Percentiles rank a stretch among this genome's conserved stretches.
phyloP scores from a whole-genome alignment of 2,113 vertebrate genomes.

The Anarhynchus alexandrinus region DNA sequence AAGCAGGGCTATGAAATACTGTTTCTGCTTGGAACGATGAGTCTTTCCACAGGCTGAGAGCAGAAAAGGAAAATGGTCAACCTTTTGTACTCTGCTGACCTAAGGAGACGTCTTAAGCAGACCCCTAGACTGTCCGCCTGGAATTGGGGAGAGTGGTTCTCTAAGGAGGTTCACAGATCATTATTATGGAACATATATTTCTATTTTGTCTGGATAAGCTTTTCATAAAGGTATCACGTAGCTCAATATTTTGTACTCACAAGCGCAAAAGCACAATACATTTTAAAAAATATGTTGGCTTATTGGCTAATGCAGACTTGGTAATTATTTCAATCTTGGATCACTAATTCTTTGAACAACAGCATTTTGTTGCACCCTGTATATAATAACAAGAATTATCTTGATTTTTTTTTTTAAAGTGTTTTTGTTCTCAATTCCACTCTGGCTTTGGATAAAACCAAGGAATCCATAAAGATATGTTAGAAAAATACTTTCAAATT shows the following conservation, averaged over 20 bases:
- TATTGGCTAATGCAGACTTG: not conserved
- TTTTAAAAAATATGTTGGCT: slow-evolving; percentile 19
- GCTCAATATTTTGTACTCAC: slow-evolving; percentile 10
- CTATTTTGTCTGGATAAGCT: not conserved
- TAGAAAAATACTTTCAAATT: not conserved
- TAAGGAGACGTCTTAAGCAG: not conserved
- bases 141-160: not conserved
- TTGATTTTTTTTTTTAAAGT: not conserved
- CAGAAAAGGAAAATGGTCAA: not conserved
- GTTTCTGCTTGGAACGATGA: not conserved
- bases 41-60: not conserved
- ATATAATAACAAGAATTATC: not conserved
- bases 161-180: not conserved
- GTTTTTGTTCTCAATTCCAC: not conserved
- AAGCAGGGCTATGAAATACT: not conserved
- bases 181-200: not conserved
- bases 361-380: not conserved
- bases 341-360: not conserved
- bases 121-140: not conserved
- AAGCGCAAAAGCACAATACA: not conserved
- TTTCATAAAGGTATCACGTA: not conserved
- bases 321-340: not conserved
- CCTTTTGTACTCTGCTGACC: not conserved
- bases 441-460: not conserved
- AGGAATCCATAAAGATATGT: not conserved